phyloP scores from a whole-genome alignment of 2,888 invertebrate genomes.

The Microplitis deprimator region DNA sequence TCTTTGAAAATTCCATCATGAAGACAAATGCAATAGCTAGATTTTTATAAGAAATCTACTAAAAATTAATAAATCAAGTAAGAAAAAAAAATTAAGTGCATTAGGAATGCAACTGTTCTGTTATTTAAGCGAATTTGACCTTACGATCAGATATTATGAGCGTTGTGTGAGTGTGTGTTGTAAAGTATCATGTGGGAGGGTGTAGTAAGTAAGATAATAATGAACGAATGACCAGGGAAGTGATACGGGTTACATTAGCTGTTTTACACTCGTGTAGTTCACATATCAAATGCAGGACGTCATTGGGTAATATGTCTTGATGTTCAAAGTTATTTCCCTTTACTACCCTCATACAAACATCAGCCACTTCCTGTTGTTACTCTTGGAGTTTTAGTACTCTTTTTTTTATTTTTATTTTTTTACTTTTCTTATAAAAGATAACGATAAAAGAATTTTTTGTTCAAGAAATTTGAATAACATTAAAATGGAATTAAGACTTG shows the following conservation, averaged over 20 bases:
- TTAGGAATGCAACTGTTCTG: neutral
- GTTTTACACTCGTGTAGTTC: conserved; percentile 23
- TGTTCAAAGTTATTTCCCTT: conserved; percentile 21
- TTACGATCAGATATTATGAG: conserved; percentile 1
- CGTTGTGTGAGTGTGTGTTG: neutral
- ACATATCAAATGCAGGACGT: conserved; percentile 38
- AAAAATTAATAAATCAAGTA: neutral
- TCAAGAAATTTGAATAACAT: neutral
- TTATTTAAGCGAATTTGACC: conserved; percentile 13
- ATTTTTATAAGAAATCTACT: too few species aligned
- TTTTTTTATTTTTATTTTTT: conserved; percentile 6
- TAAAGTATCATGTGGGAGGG: conserved; percentile 40
- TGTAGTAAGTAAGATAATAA: conserved; percentile 45
- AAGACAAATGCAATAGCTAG: too few species aligned
- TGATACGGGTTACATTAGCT: conserved; percentile 37
- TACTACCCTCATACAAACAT: conserved; percentile 28
- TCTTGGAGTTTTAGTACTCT: neutral
- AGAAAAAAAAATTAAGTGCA: neutral
- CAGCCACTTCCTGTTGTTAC: conserved; percentile 3
- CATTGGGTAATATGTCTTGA: conserved; percentile 48
- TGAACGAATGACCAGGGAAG: conserved; percentile 46
- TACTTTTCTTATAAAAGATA: neutral
- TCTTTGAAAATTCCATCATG: too few species aligned
- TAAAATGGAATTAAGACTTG: neutral
- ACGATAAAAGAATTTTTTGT: neutral